Conservation (phyloP, 2,113 vertebrate species). For the Nymphicus hollandicus region DNA sequence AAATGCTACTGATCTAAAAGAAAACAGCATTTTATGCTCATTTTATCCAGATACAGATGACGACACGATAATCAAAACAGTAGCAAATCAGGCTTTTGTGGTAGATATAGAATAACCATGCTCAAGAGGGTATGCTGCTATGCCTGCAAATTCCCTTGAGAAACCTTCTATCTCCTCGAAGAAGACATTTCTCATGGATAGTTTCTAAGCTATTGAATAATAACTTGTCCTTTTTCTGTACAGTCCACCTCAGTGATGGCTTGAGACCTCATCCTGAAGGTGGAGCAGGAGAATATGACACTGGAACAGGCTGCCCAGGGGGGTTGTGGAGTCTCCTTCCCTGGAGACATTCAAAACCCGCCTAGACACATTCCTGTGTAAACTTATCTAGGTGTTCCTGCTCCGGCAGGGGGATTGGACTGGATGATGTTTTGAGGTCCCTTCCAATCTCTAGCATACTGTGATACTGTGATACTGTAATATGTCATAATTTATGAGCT, state of each 20-base stretch:
- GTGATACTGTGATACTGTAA: too few relatives aligned
- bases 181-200: neutral
- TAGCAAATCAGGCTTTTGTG: neutral
- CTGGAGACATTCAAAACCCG: too few relatives aligned
- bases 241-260: neutral
- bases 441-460: too few relatives aligned
- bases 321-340: too few relatives aligned
- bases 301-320: too few relatives aligned
- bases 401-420: too few relatives aligned
- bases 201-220: neutral
- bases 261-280: neutral
- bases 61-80: neutral
- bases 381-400: too few relatives aligned
- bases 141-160: neutral
- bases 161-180: neutral
- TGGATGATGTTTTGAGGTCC: too few relatives aligned
- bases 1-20: constrained; percentile 3
- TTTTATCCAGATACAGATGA: constrained; percentile 2
- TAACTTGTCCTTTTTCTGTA: neutral
- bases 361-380: too few relatives aligned
- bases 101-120: neutral
- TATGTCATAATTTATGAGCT: neutral
- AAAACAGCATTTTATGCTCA: constrained; percentile 43
- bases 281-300: neutral
- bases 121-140: neutral